Base-by-base conservation (phyloP, 2,888 invertebrate genomes). In the Nomada fucata region DNA sequence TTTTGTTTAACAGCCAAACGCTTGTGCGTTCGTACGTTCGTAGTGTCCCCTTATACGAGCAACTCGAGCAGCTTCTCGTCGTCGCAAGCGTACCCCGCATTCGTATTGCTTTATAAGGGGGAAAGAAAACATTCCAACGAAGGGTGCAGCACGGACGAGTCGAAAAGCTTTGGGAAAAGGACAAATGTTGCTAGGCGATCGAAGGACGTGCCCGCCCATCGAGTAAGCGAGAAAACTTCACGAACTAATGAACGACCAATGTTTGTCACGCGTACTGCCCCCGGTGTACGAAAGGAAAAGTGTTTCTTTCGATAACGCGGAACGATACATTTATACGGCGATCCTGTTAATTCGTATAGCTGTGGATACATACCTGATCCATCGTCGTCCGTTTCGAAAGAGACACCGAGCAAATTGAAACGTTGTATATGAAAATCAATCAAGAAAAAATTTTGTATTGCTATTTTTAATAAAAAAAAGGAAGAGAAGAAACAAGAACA, bases 311-410 rank as follows among this genome's bases (percentile, higher is more conserved):
- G 90, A 92, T 91, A 92, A 89, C 89, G 89, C 90, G 90, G 90
- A 91, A 91, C 92, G 91, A 92, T 93, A 93, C 92, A 93, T 93
- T 93, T 92, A 90, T 91, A 90, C 90, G 88, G 87, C 88, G 86
- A 90, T 88, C 81, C 85, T 86, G 87, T 90, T 76, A 89, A 90
- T 91, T 90, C 91, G 89, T 90, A 89, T 89, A 90, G 86, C 82
- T 89, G 88, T 87, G 85, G 87, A 18, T 29, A 78, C 15, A 15
- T 89, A 89, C 79, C 53, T 82, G 85, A 86, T 88, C 87, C 79
- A 88, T 83, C 86, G 85, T 87, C 88, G 88, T 90, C 50, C 85
- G 87, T 85, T 90, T 88, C 82, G 75, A 89, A 80, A 84, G 86
- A 87, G 89, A 89, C 86, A 83, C 82, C 81, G 83, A 78, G 68